Evolutionary conservation across 92 coral and sea anemone genomes (phyloP), one percentile per base, ranked within the genome.

Genomic region (Desmophyllum pertusum): DNA sequence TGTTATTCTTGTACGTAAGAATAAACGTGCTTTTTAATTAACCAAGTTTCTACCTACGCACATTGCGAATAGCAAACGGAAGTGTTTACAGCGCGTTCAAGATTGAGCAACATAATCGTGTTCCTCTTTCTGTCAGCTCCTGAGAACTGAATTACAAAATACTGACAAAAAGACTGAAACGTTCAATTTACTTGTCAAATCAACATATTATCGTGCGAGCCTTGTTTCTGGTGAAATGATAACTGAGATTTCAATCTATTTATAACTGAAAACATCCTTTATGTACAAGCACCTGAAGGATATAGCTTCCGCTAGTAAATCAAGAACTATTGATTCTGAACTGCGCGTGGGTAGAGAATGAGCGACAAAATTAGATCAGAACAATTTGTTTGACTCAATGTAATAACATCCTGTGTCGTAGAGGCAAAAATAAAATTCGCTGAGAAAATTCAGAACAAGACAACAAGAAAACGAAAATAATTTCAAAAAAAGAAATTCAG

Each of bases 381-480:
- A 39, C 38, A 30, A 10, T 64, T 79, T 64, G 73, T 79, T 66
- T 79, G 67, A 80, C 50, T 18, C 48, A 67, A 80, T 80, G 67
- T 48, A 48, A 67, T 50, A 31, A 80, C 66, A 80, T 80, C 84
- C 84, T 80, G 84, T 67, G 35, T 29, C 52, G 39, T 30, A 15
- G 55, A 37, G 46, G 73, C 40, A 36, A 69, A 65, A 79, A 64
- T 48, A 48, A 62, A 40, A 13, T 62, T 38, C 30, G 17, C 61
- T 21, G 48, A 33, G 23, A 37, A 65, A 79, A 42, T 33, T 42
- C 19, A 62, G 19, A 27, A 62, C 39, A 77, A 23, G 37, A 25
- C n/a, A 38, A 59, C 51, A 62, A 39, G 50, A 23, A 77, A 62
- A 59, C 36, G 23, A 41, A 57, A 30, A 62, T 50, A 21, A n/a